Evolutionary conservation across 2,888 invertebrate species (phyloP).

Genomic region (Chymomyza fuscimana): DNA sequence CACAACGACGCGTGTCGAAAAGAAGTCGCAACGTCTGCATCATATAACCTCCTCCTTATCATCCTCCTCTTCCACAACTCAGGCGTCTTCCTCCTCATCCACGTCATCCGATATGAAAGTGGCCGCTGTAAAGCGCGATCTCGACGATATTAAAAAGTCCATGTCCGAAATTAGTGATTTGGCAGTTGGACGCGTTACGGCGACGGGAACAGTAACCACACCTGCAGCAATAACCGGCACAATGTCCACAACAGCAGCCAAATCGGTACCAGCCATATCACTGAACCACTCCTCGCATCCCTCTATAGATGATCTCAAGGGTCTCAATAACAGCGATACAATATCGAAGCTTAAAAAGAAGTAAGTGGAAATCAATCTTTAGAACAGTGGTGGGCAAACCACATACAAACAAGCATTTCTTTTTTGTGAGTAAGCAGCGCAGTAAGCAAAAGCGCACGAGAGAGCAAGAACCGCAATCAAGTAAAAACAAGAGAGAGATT

Average conservation of each 20-base stretch:
- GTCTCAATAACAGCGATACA: constrained; percentile 74
- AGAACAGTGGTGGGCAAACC: no score
- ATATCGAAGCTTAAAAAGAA: constrained; percentile 76
- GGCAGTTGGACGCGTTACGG: constrained; percentile 70
- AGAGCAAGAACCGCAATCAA: no score
- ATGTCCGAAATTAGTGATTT: constrained; percentile 93
- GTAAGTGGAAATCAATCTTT: constrained; percentile 49
- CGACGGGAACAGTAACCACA: constrained; percentile 31
- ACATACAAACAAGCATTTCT: no score
- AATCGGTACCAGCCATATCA: constrained; percentile 37
- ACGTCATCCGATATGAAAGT: constrained; percentile 88
- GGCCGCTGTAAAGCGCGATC: constrained; percentile 89
- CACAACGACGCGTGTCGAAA: constrained; percentile 79
- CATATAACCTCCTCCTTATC: constrained; percentile 79
- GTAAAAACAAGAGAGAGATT: no score
- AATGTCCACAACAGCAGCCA: constrained; percentile 41
- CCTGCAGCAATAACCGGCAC: constrained; percentile 35
- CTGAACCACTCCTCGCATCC: constrained; percentile 58
- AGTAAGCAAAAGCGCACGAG: no score
- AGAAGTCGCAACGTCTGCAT: constrained; percentile 78
- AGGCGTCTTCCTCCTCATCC: constrained; percentile 80
- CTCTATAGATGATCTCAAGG: constrained; percentile 76
- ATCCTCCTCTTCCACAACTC: constrained; percentile 76
- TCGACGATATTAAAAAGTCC: constrained; percentile 85
- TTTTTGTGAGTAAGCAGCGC: no score